These are phyloP conservation scores for Formica exsecta DNA, from an alignment of 1,140 invertebrate genomes.

Conservation along the genomic window DNA sequence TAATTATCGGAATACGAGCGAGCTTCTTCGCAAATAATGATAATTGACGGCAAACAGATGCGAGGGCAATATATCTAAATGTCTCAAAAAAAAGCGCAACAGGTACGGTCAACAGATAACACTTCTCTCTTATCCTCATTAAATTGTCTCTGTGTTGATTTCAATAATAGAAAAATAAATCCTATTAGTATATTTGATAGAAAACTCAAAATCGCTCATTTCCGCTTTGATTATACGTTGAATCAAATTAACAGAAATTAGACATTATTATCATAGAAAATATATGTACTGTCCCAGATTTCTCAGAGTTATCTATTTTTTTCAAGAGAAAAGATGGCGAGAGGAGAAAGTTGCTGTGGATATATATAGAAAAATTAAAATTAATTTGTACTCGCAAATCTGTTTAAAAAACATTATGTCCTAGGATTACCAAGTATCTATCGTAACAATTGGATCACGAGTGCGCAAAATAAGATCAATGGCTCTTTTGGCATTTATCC, in stretches of 20 bases:
- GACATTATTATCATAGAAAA: neutral
- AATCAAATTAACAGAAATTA: neutral
- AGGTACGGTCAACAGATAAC: conserved; percentile 42
- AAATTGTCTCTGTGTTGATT: neutral
- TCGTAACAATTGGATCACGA: neutral
- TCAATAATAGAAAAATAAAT: neutral
- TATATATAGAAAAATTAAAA: neutral
- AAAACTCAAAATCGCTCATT: neutral
- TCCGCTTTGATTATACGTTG: neutral
- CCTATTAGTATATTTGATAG: neutral
- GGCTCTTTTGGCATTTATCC: neutral
- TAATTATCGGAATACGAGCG: conserved; percentile 32
- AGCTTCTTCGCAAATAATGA: conserved; percentile 16
- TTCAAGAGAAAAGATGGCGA: neutral
- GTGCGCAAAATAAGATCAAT: conserved; percentile 7
- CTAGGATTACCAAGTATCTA: neutral
- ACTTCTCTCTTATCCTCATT: conserved; percentile 21
- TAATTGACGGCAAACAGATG: conserved; percentile 20
- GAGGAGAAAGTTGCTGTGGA: too few relatives aligned
- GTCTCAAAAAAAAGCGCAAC: conserved; percentile 47
- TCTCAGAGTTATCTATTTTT: neutral
- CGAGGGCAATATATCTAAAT: conserved; percentile 8
- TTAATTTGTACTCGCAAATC: neutral
- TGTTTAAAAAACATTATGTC: neutral
- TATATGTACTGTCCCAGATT: neutral